phyloP scores from a whole-genome alignment of 1,140 invertebrate species.

The Drosophila murphyi region DNA sequence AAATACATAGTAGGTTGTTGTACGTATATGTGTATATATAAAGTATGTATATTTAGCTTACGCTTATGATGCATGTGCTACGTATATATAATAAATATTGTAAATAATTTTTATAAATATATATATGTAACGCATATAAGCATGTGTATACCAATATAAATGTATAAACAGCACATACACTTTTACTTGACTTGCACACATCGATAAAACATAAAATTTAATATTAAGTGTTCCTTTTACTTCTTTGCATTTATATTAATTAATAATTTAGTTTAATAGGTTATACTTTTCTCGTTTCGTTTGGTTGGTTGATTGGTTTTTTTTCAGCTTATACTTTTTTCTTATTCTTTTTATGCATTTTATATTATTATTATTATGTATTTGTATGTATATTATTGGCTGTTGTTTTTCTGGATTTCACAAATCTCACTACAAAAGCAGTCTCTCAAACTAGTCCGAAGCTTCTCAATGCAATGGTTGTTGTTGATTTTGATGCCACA shows the following conservation, averaged over 20 bases:
- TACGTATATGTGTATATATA: conserved; percentile 42
- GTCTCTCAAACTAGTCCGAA: conserved; percentile 55
- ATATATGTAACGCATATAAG: conserved; percentile 45
- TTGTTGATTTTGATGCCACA: neutral
- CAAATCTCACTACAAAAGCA: conserved; percentile 56
- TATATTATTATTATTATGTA: conserved; percentile 13
- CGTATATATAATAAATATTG: conserved; percentile 59
- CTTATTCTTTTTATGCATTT: conserved; percentile 7
- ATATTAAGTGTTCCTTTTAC: conserved; percentile 23
- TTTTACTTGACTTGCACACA: conserved; percentile 22
- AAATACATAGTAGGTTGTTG: conserved; percentile 50
- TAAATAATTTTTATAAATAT: conserved; percentile 49
- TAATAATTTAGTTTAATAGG: conserved; percentile 46
- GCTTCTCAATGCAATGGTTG: conserved; percentile 35
- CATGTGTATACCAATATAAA: conserved; percentile 41
- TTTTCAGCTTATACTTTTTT: conserved; percentile 1
- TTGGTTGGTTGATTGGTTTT: conserved; percentile 39
- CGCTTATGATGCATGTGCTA: conserved; percentile 46
- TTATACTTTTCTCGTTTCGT: conserved; percentile 42
- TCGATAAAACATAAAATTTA: conserved; percentile 55
- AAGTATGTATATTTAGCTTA: conserved; percentile 42
- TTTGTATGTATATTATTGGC: conserved; percentile 44
- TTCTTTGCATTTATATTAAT: conserved; percentile 32
- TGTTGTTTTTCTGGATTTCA: conserved; percentile 51
- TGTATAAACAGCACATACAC: conserved; percentile 50